phyloP scores from a whole-genome alignment of 2,888 invertebrate species.

The Ectemnius continuus region DNA sequence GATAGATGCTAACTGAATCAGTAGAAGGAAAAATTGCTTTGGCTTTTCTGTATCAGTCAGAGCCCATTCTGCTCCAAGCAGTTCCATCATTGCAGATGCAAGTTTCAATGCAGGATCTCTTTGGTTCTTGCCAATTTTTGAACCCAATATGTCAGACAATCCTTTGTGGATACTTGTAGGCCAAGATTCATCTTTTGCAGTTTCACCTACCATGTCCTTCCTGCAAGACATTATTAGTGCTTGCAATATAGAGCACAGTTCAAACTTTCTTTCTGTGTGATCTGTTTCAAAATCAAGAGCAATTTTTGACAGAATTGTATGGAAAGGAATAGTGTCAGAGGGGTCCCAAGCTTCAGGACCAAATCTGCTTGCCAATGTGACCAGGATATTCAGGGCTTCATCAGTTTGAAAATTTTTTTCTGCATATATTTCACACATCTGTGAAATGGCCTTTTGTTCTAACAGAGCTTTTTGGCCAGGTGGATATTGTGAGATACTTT shows the following conservation, averaged over 20 bases:
- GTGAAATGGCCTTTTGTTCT: constrained; percentile 87
- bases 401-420: constrained; percentile 94
- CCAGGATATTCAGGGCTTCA: constrained; percentile 90
- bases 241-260: constrained; percentile 88
- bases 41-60: constrained; percentile 88
- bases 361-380: constrained; percentile 85
- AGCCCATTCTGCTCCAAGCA: constrained; percentile 92
- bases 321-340: constrained; percentile 87
- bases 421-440: constrained; percentile 91
- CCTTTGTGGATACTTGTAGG: constrained; percentile 90
- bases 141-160: constrained; percentile 89
- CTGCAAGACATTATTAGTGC: constrained; percentile 87
- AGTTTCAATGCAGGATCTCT: constrained; percentile 93
- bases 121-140: constrained; percentile 92
- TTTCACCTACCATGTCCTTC: constrained; percentile 82
- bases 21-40: constrained; percentile 89
- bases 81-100: constrained; percentile 88
- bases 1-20: constrained; percentile 92
- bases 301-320: constrained; percentile 89
- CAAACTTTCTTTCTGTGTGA: constrained; percentile 93
- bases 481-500: constrained; percentile 88
- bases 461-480: constrained; percentile 90
- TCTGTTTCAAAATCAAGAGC: constrained; percentile 93
- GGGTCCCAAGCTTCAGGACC: constrained; percentile 87
- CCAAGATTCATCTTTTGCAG: constrained; percentile 88